Evolutionary conservation across 1,140 invertebrate species (phyloP), one percentile per base, ranked within the genome.

Genomic region (Mesaphorura yosii): DNA sequence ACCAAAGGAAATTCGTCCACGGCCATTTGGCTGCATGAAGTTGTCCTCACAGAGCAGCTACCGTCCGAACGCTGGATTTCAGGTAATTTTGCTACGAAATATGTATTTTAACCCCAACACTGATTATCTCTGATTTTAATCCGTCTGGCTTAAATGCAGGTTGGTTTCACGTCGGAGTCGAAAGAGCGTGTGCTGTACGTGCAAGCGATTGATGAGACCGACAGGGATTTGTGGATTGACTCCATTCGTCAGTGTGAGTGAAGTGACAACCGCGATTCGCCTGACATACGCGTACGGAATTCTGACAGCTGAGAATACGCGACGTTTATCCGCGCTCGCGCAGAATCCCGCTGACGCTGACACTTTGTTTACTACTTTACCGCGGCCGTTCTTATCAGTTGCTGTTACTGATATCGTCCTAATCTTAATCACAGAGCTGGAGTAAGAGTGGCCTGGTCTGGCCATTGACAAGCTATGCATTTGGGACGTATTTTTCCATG

Each of bases 141-240:
- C 50, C 20, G 10, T 17, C 28, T 51, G 28, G 14, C 20, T 53
- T 45, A n/a, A n/a, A n/a, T n/a, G n/a, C 38, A 64, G 56, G 77
- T 87, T 57, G 82, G 82, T 41, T 87, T 86, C 69, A 75, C 77
- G 46, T 81, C 84, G 63, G 73, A 75, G 54, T 76, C 75, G 42
- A 76, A 77, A 45, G 81, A 83, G 63, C 86, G 86, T 68, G 83
- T 79, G 19, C 71, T 88, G 48, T 88, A 87, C 68, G 76, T 88
- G 51, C 74, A 85, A 39, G 81, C 83, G 26, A 71, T 75, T 49
- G 76, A 77, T 64, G 78, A 83, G 46, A 76, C 78, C 53, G 82
- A 87, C 63, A 72, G 83, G 38, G 69, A 75, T 57, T 81, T 82
- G 64, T 88, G 85, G 85, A 83, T 88, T 59, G 73, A 77, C 58